These are phyloP conservation scores for Ctena decussata DNA, from an alignment of 2,888 invertebrate genomes.

Conservation along the genomic window DNA sequence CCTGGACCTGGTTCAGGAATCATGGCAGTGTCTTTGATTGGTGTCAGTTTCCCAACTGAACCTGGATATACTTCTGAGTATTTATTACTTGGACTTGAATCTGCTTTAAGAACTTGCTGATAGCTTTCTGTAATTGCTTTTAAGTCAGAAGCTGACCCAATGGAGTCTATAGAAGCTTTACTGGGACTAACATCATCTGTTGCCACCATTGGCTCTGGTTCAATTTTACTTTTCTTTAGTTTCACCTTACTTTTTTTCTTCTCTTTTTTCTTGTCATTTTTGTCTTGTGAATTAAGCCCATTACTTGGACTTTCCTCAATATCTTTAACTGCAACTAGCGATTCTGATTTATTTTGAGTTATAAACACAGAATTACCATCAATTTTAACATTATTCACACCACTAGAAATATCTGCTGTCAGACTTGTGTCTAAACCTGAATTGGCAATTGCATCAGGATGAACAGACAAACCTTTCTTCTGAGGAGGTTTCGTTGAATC, in stretches of 20 bases:
- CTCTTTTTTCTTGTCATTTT: slow-evolving; percentile 50
- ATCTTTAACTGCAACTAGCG: neutral
- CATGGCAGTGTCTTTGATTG: slow-evolving; percentile 6
- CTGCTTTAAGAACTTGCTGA: slow-evolving; percentile 42
- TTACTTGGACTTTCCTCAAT: neutral
- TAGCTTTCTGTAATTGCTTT: slow-evolving; percentile 65
- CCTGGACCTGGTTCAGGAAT: slow-evolving; percentile 60
- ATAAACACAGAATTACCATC: slow-evolving; percentile 19
- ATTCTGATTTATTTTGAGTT: slow-evolving; percentile 10
- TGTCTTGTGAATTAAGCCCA: slow-evolving; percentile 13
- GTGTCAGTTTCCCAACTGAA: neutral
- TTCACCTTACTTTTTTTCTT: slow-evolving; percentile 32
- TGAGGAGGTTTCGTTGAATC: neutral
- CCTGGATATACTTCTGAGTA: slow-evolving; percentile 6
- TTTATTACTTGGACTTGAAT: slow-evolving; percentile 19
- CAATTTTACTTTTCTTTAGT: slow-evolving; percentile 19
- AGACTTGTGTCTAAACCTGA: slow-evolving; percentile 9
- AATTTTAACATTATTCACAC: neutral
- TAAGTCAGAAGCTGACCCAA: slow-evolving; percentile 65
- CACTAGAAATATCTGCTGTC: neutral
- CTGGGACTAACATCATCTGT: slow-evolving; percentile 41
- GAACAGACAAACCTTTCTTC: slow-evolving; percentile 53
- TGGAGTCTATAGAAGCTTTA: slow-evolving; percentile 49
- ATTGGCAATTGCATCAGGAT: slow-evolving; percentile 43
- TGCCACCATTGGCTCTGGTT: slow-evolving; percentile 48